A percentile compares a stretch with the other conserved stretches of the same genome.
phyloP scores from a whole-genome alignment of 2,888 invertebrate species.

The Cerceris ruficornis region DNA sequence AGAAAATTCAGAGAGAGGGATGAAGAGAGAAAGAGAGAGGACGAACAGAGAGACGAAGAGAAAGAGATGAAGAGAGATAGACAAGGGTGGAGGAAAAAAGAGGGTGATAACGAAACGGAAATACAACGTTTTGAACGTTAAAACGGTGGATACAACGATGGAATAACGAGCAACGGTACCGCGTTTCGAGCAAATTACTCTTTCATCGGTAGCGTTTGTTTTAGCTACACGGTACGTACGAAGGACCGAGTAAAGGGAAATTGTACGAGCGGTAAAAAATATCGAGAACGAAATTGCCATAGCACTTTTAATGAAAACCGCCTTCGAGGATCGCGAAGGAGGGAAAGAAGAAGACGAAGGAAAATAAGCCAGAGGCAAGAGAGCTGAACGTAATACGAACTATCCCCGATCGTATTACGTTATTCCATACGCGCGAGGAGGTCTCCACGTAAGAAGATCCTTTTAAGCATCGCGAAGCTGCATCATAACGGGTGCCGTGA shows the following conservation, averaged over 20 bases:
- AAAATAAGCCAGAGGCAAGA: no score
- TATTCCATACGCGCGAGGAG: no score
- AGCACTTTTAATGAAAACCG: background rate
- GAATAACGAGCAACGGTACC: constrained; percentile 40
- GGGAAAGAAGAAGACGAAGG: background rate
- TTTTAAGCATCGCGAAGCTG: no score
- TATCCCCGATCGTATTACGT: no score
- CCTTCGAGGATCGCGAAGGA: background rate
- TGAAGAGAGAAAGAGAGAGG: constrained; percentile 21
- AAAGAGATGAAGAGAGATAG: no score
- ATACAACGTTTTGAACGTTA: constrained; percentile 29
- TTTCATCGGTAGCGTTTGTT: constrained; percentile 11
- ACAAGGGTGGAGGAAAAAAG: background rate
- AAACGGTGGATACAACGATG: constrained; percentile 45
- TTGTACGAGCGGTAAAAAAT: background rate
- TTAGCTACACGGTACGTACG: background rate
- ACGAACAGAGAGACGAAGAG: no score
- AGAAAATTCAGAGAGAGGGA: background rate
- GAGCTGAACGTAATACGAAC: background rate
- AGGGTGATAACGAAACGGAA: constrained; percentile 32
- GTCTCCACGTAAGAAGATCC: no score
- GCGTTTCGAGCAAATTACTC: constrained; percentile 38
- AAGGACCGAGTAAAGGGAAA: background rate
- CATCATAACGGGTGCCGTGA: no score
- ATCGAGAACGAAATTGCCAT: background rate